Evolutionary conservation across 1,140 invertebrate species (phyloP), one percentile per base, ranked within the genome.

Genomic region (Chelonus insularis): DNA sequence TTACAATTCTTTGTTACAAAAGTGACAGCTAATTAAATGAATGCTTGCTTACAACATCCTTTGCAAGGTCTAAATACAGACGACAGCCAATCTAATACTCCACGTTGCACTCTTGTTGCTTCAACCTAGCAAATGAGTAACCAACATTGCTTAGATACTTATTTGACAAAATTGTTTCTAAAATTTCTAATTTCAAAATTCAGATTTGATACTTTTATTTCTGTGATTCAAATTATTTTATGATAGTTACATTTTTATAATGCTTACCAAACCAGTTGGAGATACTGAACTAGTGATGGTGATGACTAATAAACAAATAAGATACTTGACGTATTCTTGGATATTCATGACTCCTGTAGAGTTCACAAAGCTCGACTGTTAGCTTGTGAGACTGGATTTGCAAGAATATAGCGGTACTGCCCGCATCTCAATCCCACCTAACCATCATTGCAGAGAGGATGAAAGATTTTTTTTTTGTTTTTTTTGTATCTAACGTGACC

Each of bases 281-380:
- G 25, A 29, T 4, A 4, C 25, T 29, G 7, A 29, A 29, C 25
- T 29, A 3, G 25, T 4, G 7, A 29, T 4, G 25, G 3, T 7
- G 11, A 12, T n/a, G 11, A 48, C 18, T 4, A 74, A 16, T 5
- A 71, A 43, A 47, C 70, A 75, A 62, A 76, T 21, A 1, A 77
- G 56, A 34, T 66, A 75, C 21, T 72, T 74, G n/a, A 76, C 39
- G 60, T 69, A 72, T 5, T 74, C 66, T 39, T 73, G 69, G 18
- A 73, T 51, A 66, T 72, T 69, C 78, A 79, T 80, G 72, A 69
- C 68, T 72, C 69, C 61, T 59, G 61, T 67, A 60, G 63, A 60
- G 32, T 7, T 25, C 25, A 36, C 37, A 29, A 29, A 29, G 7
- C 25, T 29, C 25, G 25, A 29, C 25, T 29, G 25, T 29, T 29